Base-by-base conservation (phyloP, 2,888 invertebrate species). In the Callimorpha dominula region DNA sequence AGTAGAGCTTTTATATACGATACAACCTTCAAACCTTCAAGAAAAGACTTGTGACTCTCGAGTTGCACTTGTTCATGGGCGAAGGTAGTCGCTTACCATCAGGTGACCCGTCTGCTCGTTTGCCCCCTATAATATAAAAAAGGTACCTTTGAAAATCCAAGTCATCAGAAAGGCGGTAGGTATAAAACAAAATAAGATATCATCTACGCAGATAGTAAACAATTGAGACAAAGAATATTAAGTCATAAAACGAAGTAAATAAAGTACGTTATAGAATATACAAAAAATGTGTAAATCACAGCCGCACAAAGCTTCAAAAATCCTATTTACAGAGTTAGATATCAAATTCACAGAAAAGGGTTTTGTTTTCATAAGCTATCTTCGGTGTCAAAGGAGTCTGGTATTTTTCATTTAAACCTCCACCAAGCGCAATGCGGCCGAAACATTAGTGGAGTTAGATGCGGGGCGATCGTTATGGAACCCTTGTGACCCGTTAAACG, bases 281-380 rank as follows among this genome's bases (percentile, higher is more conserved):
- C 67, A 78, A 20, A 72, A 76, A 71, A 66, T 65, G 67, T 73
- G 49, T 69, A 77, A 80, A 83, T 83, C 78, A 83, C 73, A 75
- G 70, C 70, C 57, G 72, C 76, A 85, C 71, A 75, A 73, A 78
- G 72, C 82, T 80, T 77, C 76, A 83, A 76, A 78, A 81, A 77
- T 78, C 75, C 78, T 73, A 76, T 81, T 83, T 76, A 69, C 78
- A 68, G 75, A 68, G 75, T 81, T 75, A 73, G 82, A 76, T 83
- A 81, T 81, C 84, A 80, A 80, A 74, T 78, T 76, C 78, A 12
- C 74, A 72, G 72, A 78, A 77, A 78, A 68, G 75, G 76, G 76
- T 85, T 83, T 83, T 81, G 82, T 83, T 85, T 80, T 81, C 82
- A 81, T 81, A 80, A 83, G 77, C 82, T 72, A 73, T 74, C 75